phyloP scores from a whole-genome alignment of 2,797 vertebrate species.

The Masticophis lateralis region DNA sequence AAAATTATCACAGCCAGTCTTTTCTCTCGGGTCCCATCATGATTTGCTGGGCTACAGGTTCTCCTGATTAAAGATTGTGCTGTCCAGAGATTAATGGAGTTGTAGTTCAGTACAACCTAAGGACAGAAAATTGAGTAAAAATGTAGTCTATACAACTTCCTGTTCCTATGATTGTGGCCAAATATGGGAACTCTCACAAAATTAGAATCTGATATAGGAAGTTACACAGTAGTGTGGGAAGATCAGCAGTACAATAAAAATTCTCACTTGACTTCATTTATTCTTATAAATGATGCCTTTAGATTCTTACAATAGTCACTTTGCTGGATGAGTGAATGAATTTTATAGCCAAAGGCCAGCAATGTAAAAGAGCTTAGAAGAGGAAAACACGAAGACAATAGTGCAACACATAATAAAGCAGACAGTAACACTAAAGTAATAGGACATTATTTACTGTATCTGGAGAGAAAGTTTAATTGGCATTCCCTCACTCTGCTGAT shows the following conservation, averaged over 20 bases:
- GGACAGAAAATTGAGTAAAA: background rate
- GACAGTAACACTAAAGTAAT: background rate
- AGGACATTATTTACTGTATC: background rate
- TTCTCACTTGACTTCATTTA: background rate
- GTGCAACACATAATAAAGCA: background rate
- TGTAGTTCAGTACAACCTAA: background rate
- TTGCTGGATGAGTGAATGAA: background rate
- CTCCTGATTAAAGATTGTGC: background rate
- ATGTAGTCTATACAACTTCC: background rate
- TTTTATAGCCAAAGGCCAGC: background rate
- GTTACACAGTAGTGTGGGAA: background rate
- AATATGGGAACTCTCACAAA: background rate
- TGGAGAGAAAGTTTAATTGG: background rate
- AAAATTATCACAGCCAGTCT: background rate
- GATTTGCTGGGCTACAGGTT: background rate
- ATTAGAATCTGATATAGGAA: background rate
- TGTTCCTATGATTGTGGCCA: background rate
- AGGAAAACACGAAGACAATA: background rate
- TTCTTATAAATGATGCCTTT: background rate
- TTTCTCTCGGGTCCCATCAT: background rate
- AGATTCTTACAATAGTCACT: background rate
- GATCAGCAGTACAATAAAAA: background rate
- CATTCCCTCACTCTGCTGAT: background rate
- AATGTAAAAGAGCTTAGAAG: background rate
- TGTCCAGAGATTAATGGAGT: background rate